Base-by-base conservation (phyloP, 2,888 invertebrate species). In the Arge pagana region DNA sequence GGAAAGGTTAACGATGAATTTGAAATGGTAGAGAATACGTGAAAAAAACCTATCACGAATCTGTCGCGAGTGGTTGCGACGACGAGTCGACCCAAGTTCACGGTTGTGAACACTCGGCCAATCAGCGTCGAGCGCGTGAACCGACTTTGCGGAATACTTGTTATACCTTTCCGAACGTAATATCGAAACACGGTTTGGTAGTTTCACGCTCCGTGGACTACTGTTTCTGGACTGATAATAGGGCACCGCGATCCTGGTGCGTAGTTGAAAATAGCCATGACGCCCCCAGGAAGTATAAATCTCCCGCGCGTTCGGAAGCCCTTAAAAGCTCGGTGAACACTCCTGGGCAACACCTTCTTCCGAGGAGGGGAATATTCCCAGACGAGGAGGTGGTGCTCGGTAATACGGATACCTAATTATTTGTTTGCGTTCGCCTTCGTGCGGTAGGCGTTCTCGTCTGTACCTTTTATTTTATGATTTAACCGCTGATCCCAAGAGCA, bases 401-500 rank as follows among this genome's bases (percentile, higher is more conserved):
- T 33, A 33, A 33, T 23, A 23, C 45, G 45, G 45, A 45, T 45
- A 45, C 33, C 45, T 45, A 45, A 45, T 45, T 45, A 45, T 45
- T 45, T 45, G 45, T 45, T 45, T 45, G 45, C 45, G 33, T 45
- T 45, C 10, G 8, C 21, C 45, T 42, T 51, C 54, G 53, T 55
- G 54, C 51, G 53, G 59, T 65, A 59, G 65, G 65, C 66, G 63
- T 65, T 53, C 66, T 57, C 50, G 48, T 43, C 41, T 52, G 16
- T 35, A 45, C 45, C 39, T 52, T 53, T 55, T 60, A 59, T 64
- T 62, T 62, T 62, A 57, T 57, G 59, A 58, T 61, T 37, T 45
- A 33, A 19, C 45, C 45, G 59, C 59, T 61, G 62, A 53, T 51
- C 42, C 62, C 57, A 56, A 53, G 59, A 57, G 64, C 62, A 55